Evolutionary conservation across 1,140 invertebrate species (phyloP).

Genomic region (Cyrtorhinus lividipennis): DNA sequence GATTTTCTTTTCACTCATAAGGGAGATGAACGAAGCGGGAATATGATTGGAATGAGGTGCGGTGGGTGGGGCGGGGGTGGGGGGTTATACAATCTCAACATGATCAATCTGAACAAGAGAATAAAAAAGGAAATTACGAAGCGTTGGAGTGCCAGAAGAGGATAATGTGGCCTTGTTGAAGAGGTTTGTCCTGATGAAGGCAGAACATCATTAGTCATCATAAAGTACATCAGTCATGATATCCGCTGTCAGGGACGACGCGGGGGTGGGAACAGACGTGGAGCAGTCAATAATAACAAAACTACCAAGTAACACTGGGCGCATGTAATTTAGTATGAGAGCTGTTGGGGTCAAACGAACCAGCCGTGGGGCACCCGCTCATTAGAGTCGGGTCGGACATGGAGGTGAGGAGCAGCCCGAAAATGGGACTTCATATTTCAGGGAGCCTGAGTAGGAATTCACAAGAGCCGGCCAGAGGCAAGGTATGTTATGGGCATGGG

Average conservation of each 20-base stretch:
- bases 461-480: too few species aligned
- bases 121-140: too few species aligned
- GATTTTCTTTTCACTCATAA: too few species aligned
- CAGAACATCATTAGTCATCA: background rate
- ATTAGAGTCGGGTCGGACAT: background rate
- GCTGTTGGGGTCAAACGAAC: background rate
- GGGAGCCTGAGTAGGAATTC: background rate
- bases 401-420: background rate
- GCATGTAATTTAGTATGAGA: background rate
- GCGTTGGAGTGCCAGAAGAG: too few species aligned
- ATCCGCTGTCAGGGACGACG: background rate
- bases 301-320: background rate
- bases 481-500: too few species aligned
- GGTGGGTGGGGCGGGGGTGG: too few species aligned
- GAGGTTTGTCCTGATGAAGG: too few species aligned
- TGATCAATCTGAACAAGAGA: too few species aligned
- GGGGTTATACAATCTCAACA: too few species aligned
- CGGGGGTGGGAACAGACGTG: background rate
- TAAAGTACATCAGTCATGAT: background rate
- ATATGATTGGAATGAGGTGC: too few species aligned
- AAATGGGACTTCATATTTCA: background rate
- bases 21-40: too few species aligned
- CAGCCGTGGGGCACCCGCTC: background rate
- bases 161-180: too few species aligned
- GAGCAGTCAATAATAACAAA: background rate